Evolutionary conservation across 2,113 vertebrate species (phyloP).

Genomic region (Semicossyphus pulcher): DNA sequence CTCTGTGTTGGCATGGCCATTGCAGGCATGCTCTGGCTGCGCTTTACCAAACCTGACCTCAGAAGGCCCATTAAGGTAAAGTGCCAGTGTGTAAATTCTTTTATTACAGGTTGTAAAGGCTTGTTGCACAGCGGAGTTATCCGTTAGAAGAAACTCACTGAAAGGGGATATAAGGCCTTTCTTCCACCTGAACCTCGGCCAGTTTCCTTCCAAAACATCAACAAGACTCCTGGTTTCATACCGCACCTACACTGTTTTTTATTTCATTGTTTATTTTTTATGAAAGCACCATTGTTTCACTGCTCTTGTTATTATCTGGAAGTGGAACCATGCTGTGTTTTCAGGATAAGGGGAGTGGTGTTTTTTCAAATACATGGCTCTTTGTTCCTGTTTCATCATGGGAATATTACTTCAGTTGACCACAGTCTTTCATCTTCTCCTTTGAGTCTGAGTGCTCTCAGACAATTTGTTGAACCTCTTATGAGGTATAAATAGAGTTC

Average conservation of each 20-base stretch:
- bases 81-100: not conserved
- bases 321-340: conserved; percentile 50
- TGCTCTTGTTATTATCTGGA: conserved; percentile 41
- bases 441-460: conserved; percentile 36
- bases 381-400: conserved; percentile 62
- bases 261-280: conserved; percentile 3
- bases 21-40: conserved; percentile 80
- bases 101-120: not conserved
- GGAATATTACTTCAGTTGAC: conserved; percentile 55
- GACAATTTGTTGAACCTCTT: conserved; percentile 42
- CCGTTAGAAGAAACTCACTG: not conserved
- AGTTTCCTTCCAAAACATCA: conserved; percentile 32
- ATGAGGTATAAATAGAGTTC: conserved; percentile 15
- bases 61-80: conserved; percentile 80
- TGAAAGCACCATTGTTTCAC: conserved; percentile 55
- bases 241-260: not conserved
- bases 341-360: conserved; percentile 36
- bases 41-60: conserved; percentile 75
- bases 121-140: not conserved
- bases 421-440: conserved; percentile 66
- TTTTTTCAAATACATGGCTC: conserved; percentile 21
- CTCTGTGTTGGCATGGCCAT: conserved; percentile 83
- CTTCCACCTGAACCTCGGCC: not conserved
- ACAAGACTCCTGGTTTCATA: conserved; percentile 41
- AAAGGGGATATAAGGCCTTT: not conserved